These are phyloP conservation scores for Gymnodraco acuticeps DNA, from an alignment of 2,797 vertebrate genomes.

Conservation along the genomic window DNA sequence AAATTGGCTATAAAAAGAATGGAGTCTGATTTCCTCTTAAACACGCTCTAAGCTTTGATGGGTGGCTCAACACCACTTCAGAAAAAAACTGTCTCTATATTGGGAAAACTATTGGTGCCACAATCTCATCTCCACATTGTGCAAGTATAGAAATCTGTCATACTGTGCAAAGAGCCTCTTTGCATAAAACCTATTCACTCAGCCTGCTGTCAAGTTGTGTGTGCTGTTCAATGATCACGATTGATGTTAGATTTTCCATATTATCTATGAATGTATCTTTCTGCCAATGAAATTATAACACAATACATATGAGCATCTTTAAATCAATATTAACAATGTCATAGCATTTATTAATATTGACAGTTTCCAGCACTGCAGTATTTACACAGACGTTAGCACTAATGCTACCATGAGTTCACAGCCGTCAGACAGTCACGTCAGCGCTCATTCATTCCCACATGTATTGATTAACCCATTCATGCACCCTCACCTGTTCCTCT, in stretches of 20 bases:
- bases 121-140: constrained; percentile 60
- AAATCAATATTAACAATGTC: not conserved
- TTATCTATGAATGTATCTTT: constrained; percentile 37
- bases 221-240: constrained; percentile 37
- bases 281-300: constrained; percentile 19
- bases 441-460: constrained; percentile 11
- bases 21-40: constrained; percentile 76
- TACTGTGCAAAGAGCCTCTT: constrained; percentile 43
- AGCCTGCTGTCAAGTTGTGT: constrained; percentile 40
- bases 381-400: constrained; percentile 2
- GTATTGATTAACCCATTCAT: constrained; percentile 30
- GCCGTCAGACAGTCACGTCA: not conserved
- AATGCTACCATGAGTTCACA: constrained; percentile 2
- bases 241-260: constrained; percentile 27
- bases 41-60: constrained; percentile 68
- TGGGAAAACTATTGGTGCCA: constrained; percentile 42
- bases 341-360: not conserved
- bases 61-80: constrained; percentile 70
- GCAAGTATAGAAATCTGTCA: constrained; percentile 69
- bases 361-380: constrained; percentile 9
- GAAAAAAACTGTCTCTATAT: constrained; percentile 58
- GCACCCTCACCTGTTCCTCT: constrained; percentile 87
- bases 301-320: constrained; percentile 20
- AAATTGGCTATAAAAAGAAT: constrained; percentile 80
- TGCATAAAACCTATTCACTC: constrained; percentile 52